Evolutionary conservation across 1,140 invertebrate genomes (phyloP), one percentile per base, ranked within the genome.

Genomic region (Globodera ellingtonae): DNA sequence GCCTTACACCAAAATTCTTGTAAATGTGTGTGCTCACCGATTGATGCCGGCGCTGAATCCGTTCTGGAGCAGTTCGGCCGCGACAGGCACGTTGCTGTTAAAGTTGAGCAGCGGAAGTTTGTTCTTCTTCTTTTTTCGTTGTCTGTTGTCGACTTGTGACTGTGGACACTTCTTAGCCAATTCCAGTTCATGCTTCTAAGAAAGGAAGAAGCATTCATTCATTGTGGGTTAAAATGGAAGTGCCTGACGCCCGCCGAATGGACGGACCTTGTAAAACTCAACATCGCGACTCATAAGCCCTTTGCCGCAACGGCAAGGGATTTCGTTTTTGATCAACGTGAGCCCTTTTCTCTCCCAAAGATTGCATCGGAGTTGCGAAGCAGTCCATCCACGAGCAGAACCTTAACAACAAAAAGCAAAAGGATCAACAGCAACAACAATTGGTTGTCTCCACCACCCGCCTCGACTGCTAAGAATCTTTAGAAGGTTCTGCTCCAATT

Each of bases 261-360:
- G 46, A 77, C 18, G 44, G 46, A 66, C 75, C 75, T 77, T 77
- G 75, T 77, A 77, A n/a, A 77, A 77, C 50, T 77, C 75, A 35
- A 77, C 75, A 69, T 77, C 75, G 48, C 65, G 62, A 77, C 75
- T 77, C 75, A 77, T 77, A 52, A 77, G 62, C 9, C 75, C 75
- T 62, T 67, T 62, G 3, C 75, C 75, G 65, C 75, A 77, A 18
- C 62, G 75, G 47, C 75, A 77, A 15, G 50, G 75, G 15, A 77
- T 52, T 67, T 62, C 48, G 8, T 69, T 77, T 77, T 24, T 62
- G 65, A 77, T 62, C 10, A 77, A 47, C 4, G 75, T 67, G 13
- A 67, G 62, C 18, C 75, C 75, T 24, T 77, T 77, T 69, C 65
- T 67, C 69, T 77, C 75, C 75, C 75, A 77, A n/a, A 77, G 65